Evolutionary conservation across 2,113 vertebrate genomes (phyloP).

Genomic region (Triplophysa siluroides): DNA sequence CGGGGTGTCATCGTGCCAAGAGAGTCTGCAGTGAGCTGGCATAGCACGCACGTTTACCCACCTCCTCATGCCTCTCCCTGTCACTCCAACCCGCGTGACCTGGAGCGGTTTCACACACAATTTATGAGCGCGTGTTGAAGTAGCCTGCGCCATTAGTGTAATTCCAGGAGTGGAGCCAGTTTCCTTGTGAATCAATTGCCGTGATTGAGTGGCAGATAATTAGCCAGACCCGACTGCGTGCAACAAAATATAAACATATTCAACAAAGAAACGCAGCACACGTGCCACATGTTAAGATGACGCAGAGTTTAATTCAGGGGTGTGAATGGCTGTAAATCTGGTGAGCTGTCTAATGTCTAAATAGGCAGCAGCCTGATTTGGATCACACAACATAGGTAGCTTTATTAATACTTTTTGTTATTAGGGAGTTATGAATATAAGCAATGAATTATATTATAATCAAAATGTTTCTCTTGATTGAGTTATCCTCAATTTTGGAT

Average conservation of each 20-base stretch:
- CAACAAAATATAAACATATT: slow-evolving; percentile 56
- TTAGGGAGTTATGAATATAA: too few relatives aligned
- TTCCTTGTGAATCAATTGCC: slow-evolving; percentile 52
- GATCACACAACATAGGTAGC: too few relatives aligned
- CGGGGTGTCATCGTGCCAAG: background rate
- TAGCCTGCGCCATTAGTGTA: slow-evolving; percentile 58
- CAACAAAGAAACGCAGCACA: background rate
- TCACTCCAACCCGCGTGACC: slow-evolving; percentile 37
- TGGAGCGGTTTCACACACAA: slow-evolving; percentile 20
- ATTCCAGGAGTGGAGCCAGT: slow-evolving; percentile 53
- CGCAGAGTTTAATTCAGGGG: slow-evolving; percentile 1
- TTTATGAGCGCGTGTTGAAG: slow-evolving; percentile 49
- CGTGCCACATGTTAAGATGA: slow-evolving; percentile 45
- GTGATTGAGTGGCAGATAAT: slow-evolving; percentile 63
- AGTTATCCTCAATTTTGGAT: too few relatives aligned
- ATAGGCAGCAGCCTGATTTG: background rate
- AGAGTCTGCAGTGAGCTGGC: slow-evolving; percentile 51
- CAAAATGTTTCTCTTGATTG: too few relatives aligned
- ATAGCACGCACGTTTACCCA: slow-evolving; percentile 2
- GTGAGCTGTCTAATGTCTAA: background rate
- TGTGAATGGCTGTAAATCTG: slow-evolving; percentile 24
- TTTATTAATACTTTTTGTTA: too few relatives aligned
- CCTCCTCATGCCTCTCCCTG: background rate
- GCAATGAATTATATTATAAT: too few relatives aligned
- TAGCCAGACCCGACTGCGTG: slow-evolving; percentile 48